Conservation (phyloP, 2,888 invertebrate species). For the Erpobdella octoculata region DNA sequence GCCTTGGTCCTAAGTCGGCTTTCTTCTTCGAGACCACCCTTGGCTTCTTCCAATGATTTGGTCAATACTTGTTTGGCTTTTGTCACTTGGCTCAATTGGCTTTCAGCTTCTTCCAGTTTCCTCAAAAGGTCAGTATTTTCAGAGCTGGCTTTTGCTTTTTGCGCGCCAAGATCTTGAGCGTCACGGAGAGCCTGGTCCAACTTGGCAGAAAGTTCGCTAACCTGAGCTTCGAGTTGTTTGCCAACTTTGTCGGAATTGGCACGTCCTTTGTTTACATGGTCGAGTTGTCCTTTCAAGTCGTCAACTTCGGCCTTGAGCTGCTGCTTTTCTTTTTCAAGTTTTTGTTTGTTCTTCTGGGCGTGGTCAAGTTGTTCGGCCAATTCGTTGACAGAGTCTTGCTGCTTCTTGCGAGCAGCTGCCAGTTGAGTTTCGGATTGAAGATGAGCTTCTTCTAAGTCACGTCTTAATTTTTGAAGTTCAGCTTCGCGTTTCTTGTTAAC, state of each 20-base stretch:
- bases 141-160: constrained; percentile 90
- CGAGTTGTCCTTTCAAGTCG: constrained; percentile 90
- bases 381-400: constrained; percentile 97
- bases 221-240: constrained; percentile 91
- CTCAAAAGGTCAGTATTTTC: constrained; percentile 88
- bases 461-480: constrained; percentile 93
- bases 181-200: constrained; percentile 94
- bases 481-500: constrained; percentile 99
- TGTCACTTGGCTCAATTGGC: constrained; percentile 84
- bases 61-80: constrained; percentile 83
- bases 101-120: constrained; percentile 96
- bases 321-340: constrained; percentile 90
- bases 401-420: constrained; percentile 96
- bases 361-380: constrained; percentile 99
- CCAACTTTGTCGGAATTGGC: constrained; percentile 96
- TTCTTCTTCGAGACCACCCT: constrained; percentile 94
- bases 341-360: constrained; percentile 97
- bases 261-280: constrained; percentile 95
- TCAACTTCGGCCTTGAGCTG: constrained; percentile 95
- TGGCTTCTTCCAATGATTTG: constrained; percentile 93
- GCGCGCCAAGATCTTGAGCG: constrained; percentile 73
- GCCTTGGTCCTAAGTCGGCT: constrained; percentile 54
- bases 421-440: constrained; percentile 96
- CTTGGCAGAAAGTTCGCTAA: constrained; percentile 88
- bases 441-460: constrained; percentile 93